A percentile compares a stretch with the other conserved stretches of the same genome.
These are phyloP conservation scores for Metellina segmentata DNA, from an alignment of 2,888 invertebrate species.

Conservation along the genomic window DNA sequence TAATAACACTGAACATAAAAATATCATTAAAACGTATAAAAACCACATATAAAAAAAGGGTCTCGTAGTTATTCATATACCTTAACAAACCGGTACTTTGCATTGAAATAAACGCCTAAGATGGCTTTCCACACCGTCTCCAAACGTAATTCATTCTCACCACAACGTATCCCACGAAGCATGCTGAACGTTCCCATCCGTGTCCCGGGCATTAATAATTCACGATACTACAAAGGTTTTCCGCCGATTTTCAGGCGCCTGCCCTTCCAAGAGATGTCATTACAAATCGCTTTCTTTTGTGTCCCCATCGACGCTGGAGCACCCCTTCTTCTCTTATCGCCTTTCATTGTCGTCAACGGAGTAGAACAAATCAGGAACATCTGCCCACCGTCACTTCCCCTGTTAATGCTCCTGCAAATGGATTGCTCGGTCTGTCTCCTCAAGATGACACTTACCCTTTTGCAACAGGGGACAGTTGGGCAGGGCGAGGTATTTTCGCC, in stretches of 20 bases:
- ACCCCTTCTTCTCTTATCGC: neutral
- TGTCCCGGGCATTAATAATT: neutral
- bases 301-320: slow-evolving; percentile 1
- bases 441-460: slow-evolving; percentile 25
- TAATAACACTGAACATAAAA: no score
- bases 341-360: slow-evolving; percentile 18
- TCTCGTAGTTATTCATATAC: no score
- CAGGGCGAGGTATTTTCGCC: neutral
- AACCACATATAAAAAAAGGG: no score
- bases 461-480: neutral
- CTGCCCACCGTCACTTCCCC: slow-evolving; percentile 32
- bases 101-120: no score
- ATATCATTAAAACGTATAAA: no score
- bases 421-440: slow-evolving; percentile 18
- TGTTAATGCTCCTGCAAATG: slow-evolving; percentile 43
- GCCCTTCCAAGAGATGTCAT: neutral
- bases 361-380: slow-evolving; percentile 62
- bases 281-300: slow-evolving; percentile 6
- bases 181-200: no score
- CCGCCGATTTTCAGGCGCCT: neutral
- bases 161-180: no score
- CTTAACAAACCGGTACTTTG: no score
- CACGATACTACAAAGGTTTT: neutral
- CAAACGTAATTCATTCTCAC: no score
- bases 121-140: no score